phyloP scores from a whole-genome alignment of 2,113 vertebrate species.

The Tragulus kanchil region DNA sequence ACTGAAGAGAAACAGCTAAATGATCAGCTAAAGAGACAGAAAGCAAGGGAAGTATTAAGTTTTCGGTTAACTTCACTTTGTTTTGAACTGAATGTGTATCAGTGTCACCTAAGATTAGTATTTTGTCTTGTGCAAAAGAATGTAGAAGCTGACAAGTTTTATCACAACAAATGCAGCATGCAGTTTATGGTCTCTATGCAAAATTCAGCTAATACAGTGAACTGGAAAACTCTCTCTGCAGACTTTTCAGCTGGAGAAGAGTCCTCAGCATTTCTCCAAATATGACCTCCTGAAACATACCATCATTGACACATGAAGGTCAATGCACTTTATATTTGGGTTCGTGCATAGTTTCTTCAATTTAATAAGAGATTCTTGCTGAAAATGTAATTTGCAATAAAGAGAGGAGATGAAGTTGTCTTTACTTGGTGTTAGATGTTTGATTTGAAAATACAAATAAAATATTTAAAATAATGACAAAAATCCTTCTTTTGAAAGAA shows the following conservation, averaged over 20 bases:
- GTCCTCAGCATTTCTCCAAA: constrained; percentile 37
- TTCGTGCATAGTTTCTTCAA: neutral
- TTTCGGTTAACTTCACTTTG: constrained; percentile 11
- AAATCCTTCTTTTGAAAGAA: constrained; percentile 33
- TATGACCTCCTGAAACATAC: neutral
- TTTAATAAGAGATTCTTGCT: neutral
- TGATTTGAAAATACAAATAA: constrained; percentile 39
- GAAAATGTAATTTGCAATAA: neutral
- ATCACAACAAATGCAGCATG: constrained; percentile 77
- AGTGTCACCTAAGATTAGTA: constrained; percentile 45
- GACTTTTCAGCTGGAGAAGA: constrained; percentile 11
- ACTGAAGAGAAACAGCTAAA: constrained; percentile 52
- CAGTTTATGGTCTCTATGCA: constrained; percentile 75
- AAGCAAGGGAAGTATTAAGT: constrained; percentile 45
- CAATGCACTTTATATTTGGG: neutral
- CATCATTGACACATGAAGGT: neutral
- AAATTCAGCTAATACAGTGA: constrained; percentile 76
- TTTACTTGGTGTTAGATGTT: constrained; percentile 6
- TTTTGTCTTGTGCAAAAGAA: constrained; percentile 40
- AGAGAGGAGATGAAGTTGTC: neutral
- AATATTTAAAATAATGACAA: constrained; percentile 17
- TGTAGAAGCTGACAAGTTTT: constrained; percentile 83
- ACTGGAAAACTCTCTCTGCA: constrained; percentile 76
- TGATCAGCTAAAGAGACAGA: constrained; percentile 10
- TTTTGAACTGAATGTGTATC: constrained; percentile 56